Conservation (phyloP, 1,140 invertebrate species). For the Leptinotarsa defecta region DNA sequence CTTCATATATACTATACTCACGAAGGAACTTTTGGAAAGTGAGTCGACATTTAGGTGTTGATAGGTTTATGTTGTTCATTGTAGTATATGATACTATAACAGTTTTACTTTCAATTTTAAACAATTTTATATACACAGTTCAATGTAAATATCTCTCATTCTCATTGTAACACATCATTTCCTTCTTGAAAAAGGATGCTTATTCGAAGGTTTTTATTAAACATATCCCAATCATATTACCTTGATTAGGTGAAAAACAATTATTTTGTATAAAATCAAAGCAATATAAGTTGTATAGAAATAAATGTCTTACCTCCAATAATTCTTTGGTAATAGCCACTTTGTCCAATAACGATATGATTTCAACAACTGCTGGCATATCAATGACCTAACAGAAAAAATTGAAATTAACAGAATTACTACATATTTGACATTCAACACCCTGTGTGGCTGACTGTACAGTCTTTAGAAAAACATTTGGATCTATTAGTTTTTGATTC, state of each 20-base stretch:
- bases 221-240: no score
- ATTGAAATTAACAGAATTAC: slow-evolving; percentile 30
- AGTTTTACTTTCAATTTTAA: not conserved
- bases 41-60: no score
- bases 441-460: slow-evolving; percentile 35
- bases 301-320: slow-evolving; percentile 75
- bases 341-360: slow-evolving; percentile 90
- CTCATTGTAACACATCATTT: not conserved
- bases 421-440: slow-evolving; percentile 24
- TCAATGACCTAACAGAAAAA: slow-evolving; percentile 81
- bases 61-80: no score
- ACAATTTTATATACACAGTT: not conserved
- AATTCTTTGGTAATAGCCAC: slow-evolving; percentile 92
- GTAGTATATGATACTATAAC: no score
- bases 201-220: no score
- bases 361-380: slow-evolving; percentile 88
- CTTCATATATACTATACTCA: no score
- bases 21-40: no score
- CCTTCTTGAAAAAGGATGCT: no score
- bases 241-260: no score
- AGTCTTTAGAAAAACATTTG: slow-evolving; percentile 6
- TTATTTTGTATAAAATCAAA: no score
- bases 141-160: not conserved
- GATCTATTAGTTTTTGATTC: not conserved
- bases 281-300: not conserved